Conservation (phyloP, 2,888 invertebrate genomes). For the Neoaliturus tenellus region DNA sequence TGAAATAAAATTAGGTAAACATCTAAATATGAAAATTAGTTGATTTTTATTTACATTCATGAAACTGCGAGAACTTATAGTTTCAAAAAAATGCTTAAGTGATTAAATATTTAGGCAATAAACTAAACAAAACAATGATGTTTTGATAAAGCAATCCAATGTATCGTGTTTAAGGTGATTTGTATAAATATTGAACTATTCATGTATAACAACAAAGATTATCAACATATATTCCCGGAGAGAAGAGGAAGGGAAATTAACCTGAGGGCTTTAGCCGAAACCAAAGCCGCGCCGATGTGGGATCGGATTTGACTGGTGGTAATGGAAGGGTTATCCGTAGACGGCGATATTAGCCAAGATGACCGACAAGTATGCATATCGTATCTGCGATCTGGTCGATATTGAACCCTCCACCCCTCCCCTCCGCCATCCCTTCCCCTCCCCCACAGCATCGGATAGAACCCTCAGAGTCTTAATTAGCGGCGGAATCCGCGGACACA, state of each 20-base stretch:
- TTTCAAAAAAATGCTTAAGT: too few relatives aligned
- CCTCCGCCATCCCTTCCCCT: conserved; percentile 42
- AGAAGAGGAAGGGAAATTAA: not conserved
- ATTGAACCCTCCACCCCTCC: conserved; percentile 24
- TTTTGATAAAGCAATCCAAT: too few relatives aligned
- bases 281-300: not conserved
- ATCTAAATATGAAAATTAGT: too few relatives aligned
- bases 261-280: not conserved
- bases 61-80: too few relatives aligned
- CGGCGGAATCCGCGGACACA: conserved; percentile 21
- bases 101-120: too few relatives aligned
- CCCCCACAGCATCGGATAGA: not conserved
- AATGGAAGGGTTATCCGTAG: conserved; percentile 25
- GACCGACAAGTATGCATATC: conserved; percentile 49
- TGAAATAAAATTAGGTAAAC: too few relatives aligned
- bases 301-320: conserved; percentile 24
- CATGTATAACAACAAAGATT: too few relatives aligned
- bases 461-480: conserved; percentile 38
- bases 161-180: too few relatives aligned
- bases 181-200: too few relatives aligned
- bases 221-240: too few relatives aligned
- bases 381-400: conserved; percentile 41
- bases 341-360: conserved; percentile 27
- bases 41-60: too few relatives aligned
- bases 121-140: too few relatives aligned